A percentile compares a stretch with the other conserved stretches of the same genome.
Conservation (phyloP, 2,888 invertebrate genomes). For the Gandaritis pyraliata region DNA sequence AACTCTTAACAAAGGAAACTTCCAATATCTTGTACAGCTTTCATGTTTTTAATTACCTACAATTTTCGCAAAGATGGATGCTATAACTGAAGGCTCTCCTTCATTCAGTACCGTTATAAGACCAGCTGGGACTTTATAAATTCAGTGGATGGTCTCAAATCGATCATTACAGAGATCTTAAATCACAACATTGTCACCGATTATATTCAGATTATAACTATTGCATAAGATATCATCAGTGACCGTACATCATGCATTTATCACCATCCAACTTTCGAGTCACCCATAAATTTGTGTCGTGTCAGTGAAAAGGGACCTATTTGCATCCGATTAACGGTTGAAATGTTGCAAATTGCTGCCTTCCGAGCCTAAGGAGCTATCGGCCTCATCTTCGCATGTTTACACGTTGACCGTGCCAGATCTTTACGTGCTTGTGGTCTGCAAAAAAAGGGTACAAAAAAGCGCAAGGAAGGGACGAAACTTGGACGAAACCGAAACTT, state of each 20-base stretch:
- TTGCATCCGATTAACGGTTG: conserved; percentile 71
- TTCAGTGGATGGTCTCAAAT: conserved; percentile 1
- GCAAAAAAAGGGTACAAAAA: background rate
- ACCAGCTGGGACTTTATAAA: conserved; percentile 11
- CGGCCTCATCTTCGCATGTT: conserved; percentile 7
- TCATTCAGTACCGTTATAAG: conserved; percentile 52
- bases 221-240: conserved; percentile 17
- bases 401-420: background rate
- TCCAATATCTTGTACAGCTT: conserved; percentile 20
- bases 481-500: too few species aligned
- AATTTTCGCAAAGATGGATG: conserved; percentile 42
- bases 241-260: conserved; percentile 26
- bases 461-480: too few species aligned
- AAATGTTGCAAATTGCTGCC: conserved; percentile 60
- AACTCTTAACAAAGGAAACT: conserved; percentile 27
- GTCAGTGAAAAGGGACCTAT: conserved; percentile 49
- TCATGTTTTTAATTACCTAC: conserved; percentile 33
- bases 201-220: conserved; percentile 12
- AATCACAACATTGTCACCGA: conserved; percentile 10
- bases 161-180: background rate
- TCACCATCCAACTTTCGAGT: conserved; percentile 39
- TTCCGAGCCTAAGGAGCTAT: conserved; percentile 38
- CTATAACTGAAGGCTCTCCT: conserved; percentile 47
- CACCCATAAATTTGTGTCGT: conserved; percentile 48
- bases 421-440: background rate